A percentile compares a stretch with the other conserved stretches of the same genome.
phyloP scores from a whole-genome alignment of 2,888 invertebrate species.

The Ennomos fuscantarius region DNA sequence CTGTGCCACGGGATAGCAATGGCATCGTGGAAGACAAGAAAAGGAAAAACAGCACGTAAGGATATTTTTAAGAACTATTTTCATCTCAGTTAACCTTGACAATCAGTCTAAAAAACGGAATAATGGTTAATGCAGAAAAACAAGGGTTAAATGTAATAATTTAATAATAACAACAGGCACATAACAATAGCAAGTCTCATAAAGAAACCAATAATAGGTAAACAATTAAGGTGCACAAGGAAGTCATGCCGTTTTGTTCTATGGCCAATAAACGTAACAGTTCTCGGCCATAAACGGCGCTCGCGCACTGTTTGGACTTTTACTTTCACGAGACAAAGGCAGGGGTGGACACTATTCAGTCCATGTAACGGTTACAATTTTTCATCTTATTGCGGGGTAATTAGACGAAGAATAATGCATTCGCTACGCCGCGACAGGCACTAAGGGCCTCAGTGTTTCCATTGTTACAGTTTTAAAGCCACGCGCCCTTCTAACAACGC shows the following conservation, averaged over 20 bases:
- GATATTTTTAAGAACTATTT: no score
- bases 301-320: conserved; percentile 53
- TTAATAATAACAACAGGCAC: conserved; percentile 11
- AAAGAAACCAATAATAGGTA: conserved; percentile 25
- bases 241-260: conserved; percentile 40
- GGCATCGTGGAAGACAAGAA: no score
- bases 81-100: no score
- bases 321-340: conserved; percentile 70
- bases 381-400: conserved; percentile 63
- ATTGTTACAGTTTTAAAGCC: conserved; percentile 45
- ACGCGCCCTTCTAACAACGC: conserved; percentile 53
- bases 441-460: conserved; percentile 21
- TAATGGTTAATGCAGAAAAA: background rate
- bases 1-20: no score
- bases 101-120: no score
- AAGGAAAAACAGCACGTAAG: no score
- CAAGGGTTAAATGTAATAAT: conserved; percentile 1
- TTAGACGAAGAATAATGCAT: conserved; percentile 55
- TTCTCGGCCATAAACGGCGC: conserved; percentile 56
- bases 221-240: conserved; percentile 38
- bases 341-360: conserved; percentile 53
- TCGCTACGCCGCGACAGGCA: conserved; percentile 40
- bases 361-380: conserved; percentile 64
- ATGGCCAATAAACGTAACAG: conserved; percentile 40
- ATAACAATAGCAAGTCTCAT: conserved; percentile 22